A percentile compares a stretch with the other conserved stretches of the same genome.
Conservation (phyloP, 2,888 invertebrate species). For the Rhingia rostrata region DNA sequence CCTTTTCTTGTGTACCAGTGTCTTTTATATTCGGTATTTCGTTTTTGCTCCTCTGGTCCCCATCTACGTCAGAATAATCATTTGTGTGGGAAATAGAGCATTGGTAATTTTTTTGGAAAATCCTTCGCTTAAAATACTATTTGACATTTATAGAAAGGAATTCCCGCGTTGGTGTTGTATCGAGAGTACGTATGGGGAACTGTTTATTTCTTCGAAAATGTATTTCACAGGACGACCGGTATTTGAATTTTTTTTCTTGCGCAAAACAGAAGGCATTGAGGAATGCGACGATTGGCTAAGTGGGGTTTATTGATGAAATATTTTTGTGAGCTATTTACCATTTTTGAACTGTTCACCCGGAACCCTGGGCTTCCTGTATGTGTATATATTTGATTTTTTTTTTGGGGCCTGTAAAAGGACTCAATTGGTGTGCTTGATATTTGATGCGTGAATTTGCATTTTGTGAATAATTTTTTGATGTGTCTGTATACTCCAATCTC, state of each 20-base stretch:
- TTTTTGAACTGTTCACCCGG: not conserved
- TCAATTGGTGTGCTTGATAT: slow-evolving; percentile 50
- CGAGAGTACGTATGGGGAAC: not conserved
- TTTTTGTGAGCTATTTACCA: not conserved
- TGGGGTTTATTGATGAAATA: slow-evolving; percentile 54
- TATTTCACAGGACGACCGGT: slow-evolving; percentile 10
- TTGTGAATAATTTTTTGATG: slow-evolving; percentile 15
- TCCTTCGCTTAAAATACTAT: slow-evolving; percentile 56
- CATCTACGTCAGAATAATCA: slow-evolving; percentile 28
- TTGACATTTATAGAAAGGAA: slow-evolving; percentile 47
- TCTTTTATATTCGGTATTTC: not conserved
- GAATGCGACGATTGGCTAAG: slow-evolving; percentile 50
- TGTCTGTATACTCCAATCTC: not conserved
- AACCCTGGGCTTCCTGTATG: not conserved
- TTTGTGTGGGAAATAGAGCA: slow-evolving; percentile 62
- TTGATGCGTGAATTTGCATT: slow-evolving; percentile 65
- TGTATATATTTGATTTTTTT: not conserved
- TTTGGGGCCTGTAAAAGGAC: slow-evolving; percentile 30
- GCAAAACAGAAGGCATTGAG: slow-evolving; percentile 40
- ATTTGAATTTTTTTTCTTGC: slow-evolving; percentile 48
- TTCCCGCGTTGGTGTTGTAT: slow-evolving; percentile 20
- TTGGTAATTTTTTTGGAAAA: slow-evolving; percentile 55
- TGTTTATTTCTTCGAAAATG: slow-evolving; percentile 3
- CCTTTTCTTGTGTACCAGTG: slow-evolving; percentile 7
- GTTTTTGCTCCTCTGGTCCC: not conserved